phyloP scores from a whole-genome alignment of 2,797 vertebrate species.

The Acrocephalus scirpaceus region DNA sequence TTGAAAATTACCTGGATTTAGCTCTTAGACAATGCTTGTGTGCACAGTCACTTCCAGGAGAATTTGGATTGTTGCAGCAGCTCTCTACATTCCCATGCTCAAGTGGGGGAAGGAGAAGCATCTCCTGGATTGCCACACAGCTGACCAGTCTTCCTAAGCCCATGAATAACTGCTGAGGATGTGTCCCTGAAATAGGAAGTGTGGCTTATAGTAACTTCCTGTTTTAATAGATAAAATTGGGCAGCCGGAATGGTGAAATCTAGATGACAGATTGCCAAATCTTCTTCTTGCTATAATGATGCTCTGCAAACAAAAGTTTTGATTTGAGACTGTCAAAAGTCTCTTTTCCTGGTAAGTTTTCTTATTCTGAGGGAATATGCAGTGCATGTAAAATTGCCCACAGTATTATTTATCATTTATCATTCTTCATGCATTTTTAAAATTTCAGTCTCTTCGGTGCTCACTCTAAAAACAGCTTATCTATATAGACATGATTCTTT shows the following conservation, averaged over 20 bases:
- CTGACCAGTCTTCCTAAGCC: not conserved
- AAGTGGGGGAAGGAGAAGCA: not conserved
- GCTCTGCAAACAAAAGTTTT: not conserved
- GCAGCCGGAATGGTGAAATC: constrained; percentile 30
- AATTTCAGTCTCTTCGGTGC: not conserved
- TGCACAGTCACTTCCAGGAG: not conserved
- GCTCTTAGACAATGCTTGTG: not conserved
- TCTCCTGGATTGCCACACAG: not conserved
- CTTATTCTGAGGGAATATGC: not conserved
- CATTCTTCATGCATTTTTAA: not conserved
- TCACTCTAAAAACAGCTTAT: not conserved
- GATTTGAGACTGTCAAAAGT: not conserved
- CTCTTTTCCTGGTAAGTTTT: not conserved
- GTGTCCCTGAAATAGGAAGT: constrained; percentile 14
- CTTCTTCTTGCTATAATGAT: not conserved
- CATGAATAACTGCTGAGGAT: not conserved
- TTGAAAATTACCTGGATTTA: not conserved
- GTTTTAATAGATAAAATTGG: not conserved
- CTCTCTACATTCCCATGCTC: rapidly evolving
- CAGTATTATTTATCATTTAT: not conserved
- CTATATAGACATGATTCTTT: not conserved
- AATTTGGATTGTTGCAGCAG: not conserved
- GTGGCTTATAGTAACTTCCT: constrained; percentile 28
- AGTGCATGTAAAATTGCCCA: not conserved
- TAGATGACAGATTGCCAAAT: not conserved